Percentiles rank a stretch among this genome's conserved stretches.
Evolutionary conservation across 35 echinoderm and acorn worm genomes (phyloP).

Genomic region (Acanthaster planci): DNA sequence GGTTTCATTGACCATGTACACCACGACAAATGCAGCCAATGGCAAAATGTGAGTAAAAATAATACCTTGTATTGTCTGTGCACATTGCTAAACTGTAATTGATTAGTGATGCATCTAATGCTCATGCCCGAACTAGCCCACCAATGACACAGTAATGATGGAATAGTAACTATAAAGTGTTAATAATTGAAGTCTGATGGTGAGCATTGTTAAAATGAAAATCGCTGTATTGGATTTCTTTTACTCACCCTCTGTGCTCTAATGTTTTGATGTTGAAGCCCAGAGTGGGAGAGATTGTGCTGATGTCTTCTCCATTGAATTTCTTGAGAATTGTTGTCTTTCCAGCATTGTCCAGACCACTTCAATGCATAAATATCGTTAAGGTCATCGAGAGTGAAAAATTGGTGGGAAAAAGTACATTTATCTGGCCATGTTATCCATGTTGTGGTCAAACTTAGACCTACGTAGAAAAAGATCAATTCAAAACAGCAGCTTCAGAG

Average conservation of each 20-base stretch:
- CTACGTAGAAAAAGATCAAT: neutral
- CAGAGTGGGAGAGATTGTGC: slow-evolving; percentile 95
- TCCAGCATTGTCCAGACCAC: slow-evolving; percentile 98
- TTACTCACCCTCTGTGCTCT: slow-evolving; percentile 91
- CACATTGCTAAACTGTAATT: too few relatives aligned
- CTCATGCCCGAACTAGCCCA: too few relatives aligned
- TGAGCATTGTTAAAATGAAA: too few relatives aligned
- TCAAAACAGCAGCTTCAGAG: neutral
- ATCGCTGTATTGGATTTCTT: neutral
- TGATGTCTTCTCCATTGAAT: slow-evolving; percentile 98
- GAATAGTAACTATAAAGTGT: too few relatives aligned
- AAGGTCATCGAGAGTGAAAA: neutral
- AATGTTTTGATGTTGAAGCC: slow-evolving; percentile 99
- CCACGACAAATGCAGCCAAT: too few relatives aligned
- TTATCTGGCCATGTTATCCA: neutral
- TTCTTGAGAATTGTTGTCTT: slow-evolving; percentile 99
- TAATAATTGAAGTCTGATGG: too few relatives aligned
- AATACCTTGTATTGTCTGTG: too few relatives aligned
- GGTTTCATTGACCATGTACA: too few relatives aligned
- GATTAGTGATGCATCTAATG: too few relatives aligned
- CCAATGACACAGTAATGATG: too few relatives aligned
- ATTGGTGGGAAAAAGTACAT: neutral
- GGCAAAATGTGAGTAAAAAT: too few relatives aligned
- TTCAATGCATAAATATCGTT: slow-evolving; percentile 12
- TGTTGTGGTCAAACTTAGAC: neutral